phyloP scores from a whole-genome alignment of 2,888 invertebrate genomes.

The Julus scandinavius region DNA sequence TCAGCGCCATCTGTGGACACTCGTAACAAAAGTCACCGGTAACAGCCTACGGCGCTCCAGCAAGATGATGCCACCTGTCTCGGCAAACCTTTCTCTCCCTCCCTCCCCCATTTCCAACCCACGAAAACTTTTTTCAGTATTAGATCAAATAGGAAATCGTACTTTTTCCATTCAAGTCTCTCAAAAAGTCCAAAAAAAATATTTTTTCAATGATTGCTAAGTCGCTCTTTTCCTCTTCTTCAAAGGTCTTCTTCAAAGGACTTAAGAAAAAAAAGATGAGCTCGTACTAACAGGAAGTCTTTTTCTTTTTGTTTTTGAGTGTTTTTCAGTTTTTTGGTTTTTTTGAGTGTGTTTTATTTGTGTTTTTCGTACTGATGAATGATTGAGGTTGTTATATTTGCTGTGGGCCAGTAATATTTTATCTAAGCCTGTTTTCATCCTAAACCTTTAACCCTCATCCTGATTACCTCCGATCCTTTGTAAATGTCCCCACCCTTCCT shows the following conservation, averaged over 20 bases:
- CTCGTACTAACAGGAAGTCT: slow-evolving; percentile 17
- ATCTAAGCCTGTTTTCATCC: background rate
- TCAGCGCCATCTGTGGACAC: too few relatives aligned
- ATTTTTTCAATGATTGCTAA: slow-evolving; percentile 28
- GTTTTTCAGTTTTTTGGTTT: background rate
- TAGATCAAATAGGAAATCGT: slow-evolving; percentile 6
- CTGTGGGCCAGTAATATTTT: slow-evolving; percentile 34
- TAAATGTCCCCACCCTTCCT: background rate
- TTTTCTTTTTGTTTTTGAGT: background rate
- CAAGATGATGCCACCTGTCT: background rate
- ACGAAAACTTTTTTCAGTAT: slow-evolving; percentile 8
- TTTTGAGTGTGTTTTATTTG: background rate
- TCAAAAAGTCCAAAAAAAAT: background rate
- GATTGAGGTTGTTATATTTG: slow-evolving; percentile 23
- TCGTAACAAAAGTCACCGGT: too few relatives aligned
- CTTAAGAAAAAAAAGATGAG: background rate
- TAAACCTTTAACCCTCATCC: background rate
- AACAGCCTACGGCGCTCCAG: background rate
- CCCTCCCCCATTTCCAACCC: background rate
- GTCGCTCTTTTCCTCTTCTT: slow-evolving; percentile 12
- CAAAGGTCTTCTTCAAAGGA: background rate
- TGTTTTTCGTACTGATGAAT: background rate
- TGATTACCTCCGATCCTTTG: background rate
- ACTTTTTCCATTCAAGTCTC: slow-evolving; percentile 35
- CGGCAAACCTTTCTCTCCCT: background rate